Evolutionary conservation across 2,888 invertebrate genomes (phyloP), one percentile per base, ranked within the genome.

Genomic region (Sacculina carcini): DNA sequence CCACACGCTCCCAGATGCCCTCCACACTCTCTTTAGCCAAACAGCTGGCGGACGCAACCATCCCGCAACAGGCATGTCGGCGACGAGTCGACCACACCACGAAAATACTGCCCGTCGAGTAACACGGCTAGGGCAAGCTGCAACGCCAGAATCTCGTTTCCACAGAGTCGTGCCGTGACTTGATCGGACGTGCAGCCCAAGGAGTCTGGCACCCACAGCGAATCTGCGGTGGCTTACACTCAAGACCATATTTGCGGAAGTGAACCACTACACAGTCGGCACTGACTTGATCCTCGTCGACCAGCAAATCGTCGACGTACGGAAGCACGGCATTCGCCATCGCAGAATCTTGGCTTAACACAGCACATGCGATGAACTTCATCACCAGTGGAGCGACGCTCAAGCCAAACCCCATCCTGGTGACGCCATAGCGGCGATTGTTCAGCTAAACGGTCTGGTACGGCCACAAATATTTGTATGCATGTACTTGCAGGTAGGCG

Each of bases 371-470:
- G 24, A 36, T 26, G 21, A 38, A 28, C 28, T 47, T 51, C 46
- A 51, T 44, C 12, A 47, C 38, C 3, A 31, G 36, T 9, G 46
- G 46, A 14, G 34, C 21, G 29, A 47, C 12, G 19, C 38, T 47
- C 19, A 51, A 38, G 21, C 47, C 48, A 28, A 51, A 51, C n/a
- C 51, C 51, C 39, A 47, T 29, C 23, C 31, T 24, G 26, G 28
- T 51, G 23, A 51, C 14, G 26, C 51, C 47, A 48, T 47, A 51
- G 9, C 51, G 40, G 24, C 29, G 48, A 16, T 39, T 32, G 31
- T 12, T 21, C 3, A 38, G 38, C n/a, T 31, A 29, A 29, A 38
- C 48, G 12, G 28, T 38, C 31, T 51, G 51, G 16, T 9, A 38
- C 1, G 39, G 1, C 51, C 51, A 51, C 28, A 46, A 9, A 5